Base-by-base conservation (phyloP, 2,797 vertebrate genomes). In the Taeniopygia guttata region DNA sequence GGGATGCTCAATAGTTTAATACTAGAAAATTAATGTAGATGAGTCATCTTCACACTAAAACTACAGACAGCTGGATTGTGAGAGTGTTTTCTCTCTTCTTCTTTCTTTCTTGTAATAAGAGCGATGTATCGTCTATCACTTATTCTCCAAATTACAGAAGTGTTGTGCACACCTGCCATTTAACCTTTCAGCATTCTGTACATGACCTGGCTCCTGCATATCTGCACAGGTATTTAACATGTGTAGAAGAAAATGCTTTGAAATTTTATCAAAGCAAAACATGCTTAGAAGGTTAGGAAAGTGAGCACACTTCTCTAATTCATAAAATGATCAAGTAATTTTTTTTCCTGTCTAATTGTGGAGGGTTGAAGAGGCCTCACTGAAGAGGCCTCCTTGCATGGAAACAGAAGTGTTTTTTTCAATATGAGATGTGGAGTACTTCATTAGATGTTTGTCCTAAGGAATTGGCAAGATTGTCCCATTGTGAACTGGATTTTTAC, bases 31-130 rank as follows among this genome's bases (percentile, higher is more conserved):
- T 34, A 69, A 49, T 55, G 74, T 56, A 52, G 46, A 45, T 96
- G 93, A 94, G 49, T 95, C 94, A 96, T 82, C n/a, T 21, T 69
- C 66, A 49, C 36, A 75, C 21, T 51, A 90, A 68, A 62, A 68
- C 60, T 70, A 36, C 34, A 67, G 64, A 34, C 59, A 94, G n/a
- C 17, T 78, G 55, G 43, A 76, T 85, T 0, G 0, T 68, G 73
- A 94, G 26, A 52, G 7, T 56, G 43, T 84, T 90, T 42, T 88
- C n/a, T 82, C 52, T 89, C 10, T 74, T 89, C 78, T 69, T n/a
- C 40, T 93, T 87, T 84, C 32, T 48, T 92, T 86, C 27, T 63
- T 90, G 23, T 80, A 80, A 56, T 70, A 54, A 64, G 85, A 90
- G 81, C 25, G 17, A 74, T 43, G 17, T 70, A 73, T 85, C 42